Evolutionary conservation across 2,113 vertebrate species (phyloP).

Genomic region (Eubucco bourcierii): DNA sequence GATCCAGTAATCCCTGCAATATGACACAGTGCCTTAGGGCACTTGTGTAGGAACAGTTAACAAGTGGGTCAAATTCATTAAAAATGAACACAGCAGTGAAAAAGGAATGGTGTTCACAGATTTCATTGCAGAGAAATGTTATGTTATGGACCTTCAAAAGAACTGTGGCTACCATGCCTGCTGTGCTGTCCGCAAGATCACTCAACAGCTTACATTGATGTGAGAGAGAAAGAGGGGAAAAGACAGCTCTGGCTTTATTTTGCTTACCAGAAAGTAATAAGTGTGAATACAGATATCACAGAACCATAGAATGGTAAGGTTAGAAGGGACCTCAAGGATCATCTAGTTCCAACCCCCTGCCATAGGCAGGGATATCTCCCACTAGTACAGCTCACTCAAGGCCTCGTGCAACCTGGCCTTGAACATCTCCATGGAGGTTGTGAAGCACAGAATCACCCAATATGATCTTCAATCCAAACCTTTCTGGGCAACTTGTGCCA

Average conservation of each 20-base stretch:
- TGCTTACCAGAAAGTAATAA: background rate
- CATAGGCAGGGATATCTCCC: no score
- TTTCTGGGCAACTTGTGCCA: no score
- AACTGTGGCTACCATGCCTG: background rate
- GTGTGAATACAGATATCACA: background rate
- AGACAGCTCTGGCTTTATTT: background rate
- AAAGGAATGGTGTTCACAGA: background rate
- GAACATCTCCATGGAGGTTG: no score
- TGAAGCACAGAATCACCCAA: no score
- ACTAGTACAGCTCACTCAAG: no score
- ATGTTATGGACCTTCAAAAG: background rate
- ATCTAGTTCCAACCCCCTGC: no score
- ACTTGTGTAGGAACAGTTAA: background rate
- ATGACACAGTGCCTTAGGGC: rapidly evolving
- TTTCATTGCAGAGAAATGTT: background rate
- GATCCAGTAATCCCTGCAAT: background rate
- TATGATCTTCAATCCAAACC: no score
- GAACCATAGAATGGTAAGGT: no score
- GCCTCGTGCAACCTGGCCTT: no score
- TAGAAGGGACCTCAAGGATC: no score
- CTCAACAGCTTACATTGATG: background rate
- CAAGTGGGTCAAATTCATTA: background rate
- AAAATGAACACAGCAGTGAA: background rate
- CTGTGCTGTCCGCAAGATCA: background rate
- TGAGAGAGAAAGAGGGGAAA: background rate